phyloP scores from a whole-genome alignment of 1,140 invertebrate genomes.

The Pseudachorutes palmiensis region DNA sequence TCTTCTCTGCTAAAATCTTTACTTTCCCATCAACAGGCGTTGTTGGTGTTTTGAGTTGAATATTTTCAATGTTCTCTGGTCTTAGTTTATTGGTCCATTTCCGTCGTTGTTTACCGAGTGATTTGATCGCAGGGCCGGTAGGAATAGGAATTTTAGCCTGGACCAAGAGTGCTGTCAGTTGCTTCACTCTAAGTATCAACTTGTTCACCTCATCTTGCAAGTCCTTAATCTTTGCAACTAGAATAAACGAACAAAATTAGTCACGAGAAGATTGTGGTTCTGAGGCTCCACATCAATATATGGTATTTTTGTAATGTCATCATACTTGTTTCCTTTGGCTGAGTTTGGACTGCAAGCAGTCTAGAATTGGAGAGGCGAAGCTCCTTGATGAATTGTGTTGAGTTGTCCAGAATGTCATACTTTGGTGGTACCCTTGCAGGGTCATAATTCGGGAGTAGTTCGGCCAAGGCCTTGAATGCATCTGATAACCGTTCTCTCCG shows the following conservation, averaged over 20 bases:
- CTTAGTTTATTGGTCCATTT: conserved; percentile 31
- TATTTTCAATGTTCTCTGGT: conserved; percentile 17
- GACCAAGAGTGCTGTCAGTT: conserved; percentile 44
- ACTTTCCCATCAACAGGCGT: neutral
- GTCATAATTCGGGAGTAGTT: conserved; percentile 47
- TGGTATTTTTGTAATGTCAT: neutral
- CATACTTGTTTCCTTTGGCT: conserved; percentile 35
- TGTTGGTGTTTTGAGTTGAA: neutral
- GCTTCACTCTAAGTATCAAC: conserved; percentile 44
- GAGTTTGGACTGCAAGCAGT: conserved; percentile 25
- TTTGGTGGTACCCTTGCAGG: conserved; percentile 44
- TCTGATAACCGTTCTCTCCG: conserved; percentile 47
- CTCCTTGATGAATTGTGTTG: conserved; percentile 36
- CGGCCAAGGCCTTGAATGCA: conserved; percentile 44
- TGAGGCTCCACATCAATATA: conserved; percentile 6
- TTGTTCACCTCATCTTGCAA: conserved; percentile 45
- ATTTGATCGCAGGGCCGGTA: conserved; percentile 25
- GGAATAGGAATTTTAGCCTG: conserved; percentile 46
- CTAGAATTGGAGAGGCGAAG: conserved; percentile 35
- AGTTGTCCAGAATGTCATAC: conserved; percentile 39
- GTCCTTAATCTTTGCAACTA: conserved; percentile 44
- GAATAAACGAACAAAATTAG: conserved; percentile 11
- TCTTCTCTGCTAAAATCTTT: no score
- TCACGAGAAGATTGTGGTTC: no score
- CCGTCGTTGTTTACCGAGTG: conserved; percentile 23